Percentiles rank a stretch among this genome's conserved stretches.
These are phyloP conservation scores for Xylocampa areola DNA, from an alignment of 2,888 invertebrate species.

Conservation along the genomic window DNA sequence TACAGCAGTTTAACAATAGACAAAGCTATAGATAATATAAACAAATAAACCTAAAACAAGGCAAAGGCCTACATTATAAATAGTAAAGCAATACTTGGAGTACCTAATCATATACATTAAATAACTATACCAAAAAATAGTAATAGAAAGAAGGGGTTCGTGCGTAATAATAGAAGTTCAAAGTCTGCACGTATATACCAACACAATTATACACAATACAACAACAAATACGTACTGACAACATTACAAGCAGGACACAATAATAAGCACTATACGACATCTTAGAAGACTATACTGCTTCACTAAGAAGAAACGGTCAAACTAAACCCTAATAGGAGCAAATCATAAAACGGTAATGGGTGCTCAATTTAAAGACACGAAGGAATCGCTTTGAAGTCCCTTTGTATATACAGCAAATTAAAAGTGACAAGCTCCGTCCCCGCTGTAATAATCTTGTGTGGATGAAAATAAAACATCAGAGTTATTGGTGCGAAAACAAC, in stretches of 20 bases:
- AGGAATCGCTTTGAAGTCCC: constrained; percentile 78
- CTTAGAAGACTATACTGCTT: constrained; percentile 45
- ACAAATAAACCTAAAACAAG: constrained; percentile 25
- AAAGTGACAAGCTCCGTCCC: constrained; percentile 66
- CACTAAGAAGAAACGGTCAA: constrained; percentile 54
- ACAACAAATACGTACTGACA: constrained; percentile 47
- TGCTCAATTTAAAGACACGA: constrained; percentile 85
- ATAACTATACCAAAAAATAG: constrained; percentile 32
- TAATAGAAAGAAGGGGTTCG: constrained; percentile 33
- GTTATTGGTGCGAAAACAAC: constrained; percentile 66
- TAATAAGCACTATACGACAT: constrained; percentile 50
- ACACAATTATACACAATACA: constrained; percentile 42
- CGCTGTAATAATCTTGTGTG: constrained; percentile 36
- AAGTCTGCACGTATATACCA: constrained; percentile 32
- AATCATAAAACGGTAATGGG: constrained; percentile 77
- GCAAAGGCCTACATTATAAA: constrained; percentile 26
- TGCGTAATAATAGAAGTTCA: constrained; percentile 35
- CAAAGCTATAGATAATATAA: constrained; percentile 29
- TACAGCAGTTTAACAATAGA: constrained; percentile 35
- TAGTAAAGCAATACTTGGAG: constrained; percentile 39
- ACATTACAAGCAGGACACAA: constrained; percentile 52
- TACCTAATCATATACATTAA: constrained; percentile 37
- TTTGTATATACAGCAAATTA: constrained; percentile 68
- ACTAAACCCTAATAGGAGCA: constrained; percentile 70
- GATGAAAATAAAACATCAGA: constrained; percentile 42